Evolutionary conservation across 2,797 vertebrate species (phyloP).

Genomic region (Chelmon rostratus): DNA sequence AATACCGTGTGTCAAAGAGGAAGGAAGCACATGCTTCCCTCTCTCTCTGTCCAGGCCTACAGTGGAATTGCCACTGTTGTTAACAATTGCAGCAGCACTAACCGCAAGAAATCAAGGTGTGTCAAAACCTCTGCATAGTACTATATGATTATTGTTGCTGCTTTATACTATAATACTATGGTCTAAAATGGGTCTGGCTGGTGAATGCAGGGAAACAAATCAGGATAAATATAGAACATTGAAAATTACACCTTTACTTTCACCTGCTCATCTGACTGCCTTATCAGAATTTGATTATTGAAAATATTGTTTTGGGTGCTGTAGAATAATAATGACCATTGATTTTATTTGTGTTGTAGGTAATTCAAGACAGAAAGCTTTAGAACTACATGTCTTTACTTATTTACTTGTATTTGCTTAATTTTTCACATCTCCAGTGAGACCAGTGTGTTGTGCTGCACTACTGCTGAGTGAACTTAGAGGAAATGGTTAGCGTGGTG

Average conservation of each 20-base stretch:
- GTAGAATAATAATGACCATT: background rate
- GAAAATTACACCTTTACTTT: background rate
- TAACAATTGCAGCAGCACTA: background rate
- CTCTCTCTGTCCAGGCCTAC: background rate
- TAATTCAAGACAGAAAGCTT: background rate
- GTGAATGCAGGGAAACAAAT: background rate
- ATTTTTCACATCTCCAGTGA: background rate
- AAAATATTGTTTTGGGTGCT: background rate
- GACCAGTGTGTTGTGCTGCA: background rate
- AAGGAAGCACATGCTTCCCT: background rate
- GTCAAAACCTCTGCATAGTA: background rate
- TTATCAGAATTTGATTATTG: background rate
- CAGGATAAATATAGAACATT: background rate
- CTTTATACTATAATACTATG: too few species aligned
- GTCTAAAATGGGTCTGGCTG: background rate
- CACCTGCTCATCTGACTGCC: background rate
- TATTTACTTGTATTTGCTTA: background rate
- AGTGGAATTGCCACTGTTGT: constrained; percentile 7
- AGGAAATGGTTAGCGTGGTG: constrained; percentile 56
- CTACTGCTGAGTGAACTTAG: constrained; percentile 34
- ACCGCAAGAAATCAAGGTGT: constrained; percentile 27
- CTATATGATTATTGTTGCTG: background rate
- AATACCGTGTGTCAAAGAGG: background rate
- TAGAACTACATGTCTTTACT: background rate
- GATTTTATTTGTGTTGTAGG: background rate